Base-by-base conservation (phyloP, 2,888 invertebrate species). In the Diabrotica balteata region DNA sequence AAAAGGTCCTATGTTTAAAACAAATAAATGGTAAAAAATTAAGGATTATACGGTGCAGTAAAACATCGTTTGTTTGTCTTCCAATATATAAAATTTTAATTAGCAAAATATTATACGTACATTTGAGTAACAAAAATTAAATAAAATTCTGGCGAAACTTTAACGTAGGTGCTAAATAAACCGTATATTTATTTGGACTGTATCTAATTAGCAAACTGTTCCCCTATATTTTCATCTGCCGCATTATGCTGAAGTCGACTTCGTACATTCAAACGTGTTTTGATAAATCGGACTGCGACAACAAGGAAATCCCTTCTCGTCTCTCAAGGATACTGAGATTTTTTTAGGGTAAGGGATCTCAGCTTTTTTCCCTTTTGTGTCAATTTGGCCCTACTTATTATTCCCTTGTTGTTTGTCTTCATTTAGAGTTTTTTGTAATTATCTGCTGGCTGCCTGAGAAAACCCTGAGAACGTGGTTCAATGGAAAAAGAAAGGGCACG, bases 381-480 rank as follows among this genome's bases (percentile, higher is more conserved):
- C 52, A 62, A 67, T 67, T 58, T 61, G 44, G 58, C 58, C 58
- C 55, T 66, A 66, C 57, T 66, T 66, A 61, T 61, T 66, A 66
- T 66, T 66, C 66, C 47, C 58, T 47, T 44, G 57, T 62, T 47
- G 66, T 62, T 62, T 62, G 58, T 61, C 62, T 67, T 58, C 62
- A 46, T 67, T 67, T 67, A 52, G 52, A 51, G 62, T 67, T 62
- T 67, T 66, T 67, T 52, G 52, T 67, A 62, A 67, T 67, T 67
- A 67, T 67, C 62, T 52, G 52, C 46, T 51, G 61, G 55, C 58
- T 61, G 61, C 53, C 7, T 55, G 11, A 52, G 32, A 32, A 32
- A 52, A 52, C 55, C 63, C 11, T 43, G 46, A 63, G 4, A 42
- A 55, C 49, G 55, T 49, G 49, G 50, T 44, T 54, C 63, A 46